Base-by-base conservation (phyloP, 2,888 invertebrate species). In the Hypomecis atomaria region DNA sequence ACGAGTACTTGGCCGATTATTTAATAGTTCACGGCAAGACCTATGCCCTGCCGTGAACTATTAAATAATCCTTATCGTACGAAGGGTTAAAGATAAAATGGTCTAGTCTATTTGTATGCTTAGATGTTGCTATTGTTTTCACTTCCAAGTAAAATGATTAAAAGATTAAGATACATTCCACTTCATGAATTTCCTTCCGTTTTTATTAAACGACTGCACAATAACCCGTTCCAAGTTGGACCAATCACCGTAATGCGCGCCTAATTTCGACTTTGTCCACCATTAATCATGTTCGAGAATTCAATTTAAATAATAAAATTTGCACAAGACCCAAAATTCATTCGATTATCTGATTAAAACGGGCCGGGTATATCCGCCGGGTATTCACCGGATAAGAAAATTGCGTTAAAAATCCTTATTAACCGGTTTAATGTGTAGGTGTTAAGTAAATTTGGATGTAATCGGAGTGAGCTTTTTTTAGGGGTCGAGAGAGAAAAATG, bases 371-470 rank as follows among this genome's bases (percentile, higher is more conserved):
- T 75, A 77, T 77, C 76, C 74, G 62, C 64, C 63, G 66, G 62
- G 74, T 76, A 81, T 76, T 77, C 78, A 75, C 65, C 77, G 80
- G 86, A 88, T 88, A 86, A 87, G 88, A 83, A 85, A 90, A 91
- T 91, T 86, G 83, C 78, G 86, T 89, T 89, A 89, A 84, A 77
- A 75, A 81, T 82, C 86, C 88, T 90, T 86, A 91, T 91, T 90
- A 90, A 81, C 81, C 81, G 83, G 84, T 83, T 87, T 87, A 90
- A 89, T 87, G 87, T 84, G 88, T 87, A 85, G 87, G 92, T 92
- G 93, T 91, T 93, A 92, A 93, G 93, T 93, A 93, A 92, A 93
- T 93, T 93, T 92, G 88, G 80, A 84, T 91, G 92, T 93, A 92
- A 93, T 92, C 91, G 87, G 81, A 83, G 81, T 88, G 88, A 92